These are phyloP conservation scores for Coptotermes formosanus DNA, from an alignment of 1,140 invertebrate genomes.

Conservation along the genomic window DNA sequence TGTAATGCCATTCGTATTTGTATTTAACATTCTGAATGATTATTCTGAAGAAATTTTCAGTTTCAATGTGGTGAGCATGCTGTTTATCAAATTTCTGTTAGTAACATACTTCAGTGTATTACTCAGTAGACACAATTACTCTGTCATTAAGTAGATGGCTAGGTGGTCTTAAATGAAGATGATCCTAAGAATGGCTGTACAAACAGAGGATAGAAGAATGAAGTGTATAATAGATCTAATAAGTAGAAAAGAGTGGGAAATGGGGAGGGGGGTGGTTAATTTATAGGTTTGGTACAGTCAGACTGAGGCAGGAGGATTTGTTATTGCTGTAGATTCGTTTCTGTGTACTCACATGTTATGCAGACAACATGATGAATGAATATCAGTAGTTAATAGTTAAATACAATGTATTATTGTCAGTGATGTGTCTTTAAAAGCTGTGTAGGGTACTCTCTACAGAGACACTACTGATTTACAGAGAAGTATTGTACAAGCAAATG, in stretches of 20 bases:
- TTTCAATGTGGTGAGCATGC: neutral
- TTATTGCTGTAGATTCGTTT: neutral
- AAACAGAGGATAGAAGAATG: neutral
- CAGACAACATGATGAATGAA: neutral
- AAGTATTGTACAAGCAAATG: neutral
- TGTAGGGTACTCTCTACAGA: neutral
- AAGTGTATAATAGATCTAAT: neutral
- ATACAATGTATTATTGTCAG: neutral
- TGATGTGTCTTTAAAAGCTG: neutral
- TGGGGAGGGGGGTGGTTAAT: neutral
- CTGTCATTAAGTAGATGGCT: neutral
- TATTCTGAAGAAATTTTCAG: too few species aligned
- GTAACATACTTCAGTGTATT: neutral
- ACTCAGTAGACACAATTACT: neutral
- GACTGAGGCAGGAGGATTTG: neutral
- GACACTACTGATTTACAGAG: neutral
- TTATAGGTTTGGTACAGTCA: neutral
- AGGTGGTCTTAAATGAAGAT: neutral
- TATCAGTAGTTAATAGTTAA: neutral
- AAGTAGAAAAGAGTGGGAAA: neutral
- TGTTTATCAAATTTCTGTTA: neutral
- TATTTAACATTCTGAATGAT: neutral
- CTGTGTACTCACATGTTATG: neutral
- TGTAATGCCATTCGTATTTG: neutral
- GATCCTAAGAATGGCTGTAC: neutral